Evolutionary conservation across 1,140 invertebrate species (phyloP).

Genomic region (Drosophila obscura): DNA sequence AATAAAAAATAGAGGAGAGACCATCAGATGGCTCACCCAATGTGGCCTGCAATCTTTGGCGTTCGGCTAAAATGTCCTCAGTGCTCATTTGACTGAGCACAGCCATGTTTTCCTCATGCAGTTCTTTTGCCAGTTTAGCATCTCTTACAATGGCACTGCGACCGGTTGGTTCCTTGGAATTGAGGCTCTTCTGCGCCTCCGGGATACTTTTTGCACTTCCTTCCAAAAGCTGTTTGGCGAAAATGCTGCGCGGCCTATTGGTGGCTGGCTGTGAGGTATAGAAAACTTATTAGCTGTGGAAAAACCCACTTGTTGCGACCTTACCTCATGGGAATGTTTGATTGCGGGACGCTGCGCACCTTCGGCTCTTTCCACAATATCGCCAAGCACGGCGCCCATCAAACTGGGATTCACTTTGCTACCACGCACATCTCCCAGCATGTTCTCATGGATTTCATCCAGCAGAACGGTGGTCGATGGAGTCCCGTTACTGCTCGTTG

Average conservation of each 20-base stretch:
- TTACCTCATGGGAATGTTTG: constrained; percentile 9
- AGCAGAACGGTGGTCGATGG: constrained; percentile 40
- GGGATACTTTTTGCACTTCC: not conserved
- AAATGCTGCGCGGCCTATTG: constrained; percentile 48
- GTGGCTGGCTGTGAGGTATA: constrained; percentile 11
- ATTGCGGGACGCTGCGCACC: not conserved
- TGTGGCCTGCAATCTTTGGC: constrained; percentile 87
- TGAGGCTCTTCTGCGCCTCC: not conserved
- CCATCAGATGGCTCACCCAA: constrained; percentile 85
- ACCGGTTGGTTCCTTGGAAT: not conserved
- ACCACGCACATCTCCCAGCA: constrained; percentile 61
- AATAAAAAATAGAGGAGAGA: not conserved
- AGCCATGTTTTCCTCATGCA: constrained; percentile 90
- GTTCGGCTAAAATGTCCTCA: constrained; percentile 91
- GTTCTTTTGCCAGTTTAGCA: constrained; percentile 85
- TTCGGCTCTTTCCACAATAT: constrained; percentile 85
- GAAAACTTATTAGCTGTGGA: not conserved
- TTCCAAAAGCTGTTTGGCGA: constrained; percentile 43
- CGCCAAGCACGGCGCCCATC: constrained; percentile 85
- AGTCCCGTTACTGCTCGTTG: not conserved
- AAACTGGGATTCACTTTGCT: constrained; percentile 37
- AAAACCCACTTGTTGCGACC: not conserved
- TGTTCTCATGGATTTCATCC: constrained; percentile 77
- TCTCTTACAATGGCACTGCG: constrained; percentile 86
- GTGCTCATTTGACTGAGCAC: constrained; percentile 88